A percentile compares a stretch with the other conserved stretches of the same genome.
Evolutionary conservation across 2,113 vertebrate species (phyloP).

Genomic region (Pavo muticus): DNA sequence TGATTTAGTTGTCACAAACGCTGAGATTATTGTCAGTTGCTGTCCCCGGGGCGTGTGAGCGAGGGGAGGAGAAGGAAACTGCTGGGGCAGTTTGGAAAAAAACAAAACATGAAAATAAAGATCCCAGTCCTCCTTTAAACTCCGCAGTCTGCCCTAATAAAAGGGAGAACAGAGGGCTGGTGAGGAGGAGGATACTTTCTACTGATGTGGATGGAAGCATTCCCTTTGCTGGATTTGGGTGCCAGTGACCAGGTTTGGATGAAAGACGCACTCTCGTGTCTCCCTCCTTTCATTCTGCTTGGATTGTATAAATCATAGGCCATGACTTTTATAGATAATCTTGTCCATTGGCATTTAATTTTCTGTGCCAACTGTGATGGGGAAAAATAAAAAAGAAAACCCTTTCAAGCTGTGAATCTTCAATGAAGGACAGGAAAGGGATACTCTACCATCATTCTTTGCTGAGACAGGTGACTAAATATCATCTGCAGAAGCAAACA

Average conservation of each 20-base stretch:
- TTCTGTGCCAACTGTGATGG: neutral
- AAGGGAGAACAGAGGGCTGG: neutral
- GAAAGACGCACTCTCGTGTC: neutral
- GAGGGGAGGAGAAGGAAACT: neutral
- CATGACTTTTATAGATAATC: neutral
- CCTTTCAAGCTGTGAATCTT: neutral
- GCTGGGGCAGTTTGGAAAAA: neutral
- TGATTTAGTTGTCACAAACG: neutral
- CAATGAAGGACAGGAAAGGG: neutral
- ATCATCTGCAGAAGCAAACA: neutral
- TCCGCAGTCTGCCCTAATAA: neutral
- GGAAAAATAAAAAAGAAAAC: neutral
- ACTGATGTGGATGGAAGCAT: neutral
- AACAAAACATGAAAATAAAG: neutral
- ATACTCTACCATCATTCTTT: neutral
- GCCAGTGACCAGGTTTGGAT: neutral
- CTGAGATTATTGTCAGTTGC: neutral
- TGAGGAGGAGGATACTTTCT: neutral
- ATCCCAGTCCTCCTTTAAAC: neutral
- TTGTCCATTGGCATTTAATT: neutral
- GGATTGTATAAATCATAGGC: neutral
- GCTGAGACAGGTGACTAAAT: neutral
- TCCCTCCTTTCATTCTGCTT: neutral
- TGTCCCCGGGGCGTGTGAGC: neutral
- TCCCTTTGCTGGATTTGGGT: neutral